Evolutionary conservation across 2,113 vertebrate species (phyloP).

Genomic region (Ceuthmochares aereus): DNA sequence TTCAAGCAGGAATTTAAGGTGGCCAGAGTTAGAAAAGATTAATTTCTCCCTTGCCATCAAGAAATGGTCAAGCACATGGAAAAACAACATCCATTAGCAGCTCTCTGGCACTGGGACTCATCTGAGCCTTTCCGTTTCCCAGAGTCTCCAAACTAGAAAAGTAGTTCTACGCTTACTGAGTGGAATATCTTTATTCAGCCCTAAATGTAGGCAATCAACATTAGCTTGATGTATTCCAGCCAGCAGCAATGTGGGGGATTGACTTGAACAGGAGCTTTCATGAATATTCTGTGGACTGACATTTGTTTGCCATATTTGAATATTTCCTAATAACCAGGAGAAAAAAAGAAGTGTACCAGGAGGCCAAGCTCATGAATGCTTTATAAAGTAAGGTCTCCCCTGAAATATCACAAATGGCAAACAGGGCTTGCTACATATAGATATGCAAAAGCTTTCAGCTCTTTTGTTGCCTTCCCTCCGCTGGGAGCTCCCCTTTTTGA

Average conservation of each 20-base stretch:
- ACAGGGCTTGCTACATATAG: not conserved
- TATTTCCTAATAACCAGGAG: conserved; percentile 55
- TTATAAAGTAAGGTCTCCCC: conserved; percentile 45
- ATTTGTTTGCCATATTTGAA: conserved; percentile 61
- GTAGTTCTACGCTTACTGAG: not conserved
- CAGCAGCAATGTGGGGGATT: conserved; percentile 54
- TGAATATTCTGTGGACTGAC: conserved; percentile 65
- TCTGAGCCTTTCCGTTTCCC: not conserved
- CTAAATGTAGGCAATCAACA: conserved; percentile 54
- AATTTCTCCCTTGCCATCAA: not conserved
- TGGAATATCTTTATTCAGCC: conserved; percentile 52
- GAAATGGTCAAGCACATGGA: not conserved
- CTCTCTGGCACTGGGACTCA: not conserved
- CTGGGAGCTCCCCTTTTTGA: not conserved
- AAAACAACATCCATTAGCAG: not conserved
- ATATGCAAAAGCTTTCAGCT: not conserved
- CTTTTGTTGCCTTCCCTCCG: not conserved
- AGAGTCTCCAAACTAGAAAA: not conserved
- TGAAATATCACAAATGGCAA: conserved; percentile 35
- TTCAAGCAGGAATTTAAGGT: no score
- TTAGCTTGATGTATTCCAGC: conserved; percentile 60
- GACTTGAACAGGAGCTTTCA: conserved; percentile 44
- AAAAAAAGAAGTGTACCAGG: not conserved
- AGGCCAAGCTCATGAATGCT: conserved; percentile 63
- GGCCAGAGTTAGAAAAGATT: not conserved